Percentiles rank a stretch among this genome's conserved stretches.
phyloP scores from a whole-genome alignment of 2,113 vertebrate species.

The Ochotona princeps region DNA sequence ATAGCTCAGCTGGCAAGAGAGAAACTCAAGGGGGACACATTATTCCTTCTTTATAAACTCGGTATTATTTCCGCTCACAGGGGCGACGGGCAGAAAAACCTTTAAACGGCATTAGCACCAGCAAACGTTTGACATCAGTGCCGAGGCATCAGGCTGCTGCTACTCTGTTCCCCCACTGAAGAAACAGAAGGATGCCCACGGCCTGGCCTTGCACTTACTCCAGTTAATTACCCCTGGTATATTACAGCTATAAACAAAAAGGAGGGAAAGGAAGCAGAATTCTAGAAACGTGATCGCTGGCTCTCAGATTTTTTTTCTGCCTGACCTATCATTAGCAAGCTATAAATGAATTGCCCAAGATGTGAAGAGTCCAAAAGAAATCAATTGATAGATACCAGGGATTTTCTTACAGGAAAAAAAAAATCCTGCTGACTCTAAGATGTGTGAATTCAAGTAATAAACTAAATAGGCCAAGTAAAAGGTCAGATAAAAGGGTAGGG shows the following conservation, averaged over 20 bases:
- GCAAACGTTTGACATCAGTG: slow-evolving; percentile 5
- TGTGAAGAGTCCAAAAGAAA: slow-evolving; percentile 70
- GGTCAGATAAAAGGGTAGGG: slow-evolving; percentile 56
- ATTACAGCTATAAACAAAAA: slow-evolving; percentile 37
- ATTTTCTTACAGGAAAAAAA: slow-evolving; percentile 64
- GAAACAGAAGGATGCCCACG: not conserved
- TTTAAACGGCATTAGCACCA: slow-evolving; percentile 47
- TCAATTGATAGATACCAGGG: slow-evolving; percentile 53
- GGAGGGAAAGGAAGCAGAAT: not conserved
- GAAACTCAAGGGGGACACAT: slow-evolving; percentile 51
- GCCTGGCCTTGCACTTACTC: not conserved
- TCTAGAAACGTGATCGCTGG: slow-evolving; percentile 42
- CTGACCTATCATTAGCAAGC: slow-evolving; percentile 39
- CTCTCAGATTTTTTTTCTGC: slow-evolving; percentile 25
- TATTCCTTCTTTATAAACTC: slow-evolving; percentile 68
- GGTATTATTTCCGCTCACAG: slow-evolving; percentile 50
- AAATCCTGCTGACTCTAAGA: slow-evolving; percentile 66
- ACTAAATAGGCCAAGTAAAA: slow-evolving; percentile 52
- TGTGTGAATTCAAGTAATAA: slow-evolving; percentile 67
- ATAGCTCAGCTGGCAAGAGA: slow-evolving; percentile 67
- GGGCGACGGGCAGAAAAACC: not conserved
- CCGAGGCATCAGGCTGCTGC: not conserved
- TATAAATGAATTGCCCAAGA: slow-evolving; percentile 62
- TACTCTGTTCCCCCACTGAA: not conserved
- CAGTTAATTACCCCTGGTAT: not conserved